Evolutionary conservation across 2,113 vertebrate species (phyloP).

Genomic region (Rafetus swinhoei): DNA sequence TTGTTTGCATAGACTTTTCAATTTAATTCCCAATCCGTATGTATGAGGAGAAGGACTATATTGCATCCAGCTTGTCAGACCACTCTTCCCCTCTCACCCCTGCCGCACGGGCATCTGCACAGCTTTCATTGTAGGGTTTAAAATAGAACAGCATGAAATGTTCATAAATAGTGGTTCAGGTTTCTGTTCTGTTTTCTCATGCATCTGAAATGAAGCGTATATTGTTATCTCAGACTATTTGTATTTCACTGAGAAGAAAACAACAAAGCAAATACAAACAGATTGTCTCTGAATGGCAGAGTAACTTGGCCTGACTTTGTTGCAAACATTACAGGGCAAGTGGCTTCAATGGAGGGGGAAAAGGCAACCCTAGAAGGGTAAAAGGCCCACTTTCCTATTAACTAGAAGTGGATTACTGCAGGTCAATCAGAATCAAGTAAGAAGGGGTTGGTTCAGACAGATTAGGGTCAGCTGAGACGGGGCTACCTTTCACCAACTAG

Average conservation of each 20-base stretch:
- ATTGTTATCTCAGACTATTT: not conserved
- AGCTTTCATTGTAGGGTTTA: not conserved
- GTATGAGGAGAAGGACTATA: not conserved
- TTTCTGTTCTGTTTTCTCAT: not conserved
- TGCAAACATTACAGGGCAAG: too few species aligned
- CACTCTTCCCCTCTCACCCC: not conserved
- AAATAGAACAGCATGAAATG: not conserved
- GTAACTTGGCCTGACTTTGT: too few species aligned
- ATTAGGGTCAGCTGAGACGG: too few species aligned
- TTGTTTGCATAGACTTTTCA: not conserved
- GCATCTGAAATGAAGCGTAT: not conserved
- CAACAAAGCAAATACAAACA: not conserved
- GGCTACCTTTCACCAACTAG: too few species aligned
- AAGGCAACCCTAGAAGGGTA: too few species aligned
- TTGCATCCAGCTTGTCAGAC: not conserved
- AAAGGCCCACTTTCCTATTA: too few species aligned
- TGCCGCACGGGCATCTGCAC: not conserved
- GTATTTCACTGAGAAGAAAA: not conserved
- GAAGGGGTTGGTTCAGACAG: too few species aligned
- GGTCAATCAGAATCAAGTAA: too few species aligned
- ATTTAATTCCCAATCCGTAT: not conserved
- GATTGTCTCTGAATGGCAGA: not conserved
- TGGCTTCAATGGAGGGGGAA: too few species aligned
- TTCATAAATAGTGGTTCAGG: not conserved
- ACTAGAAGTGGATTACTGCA: too few species aligned